Evolutionary conservation across 35 echinoderm and acorn worm species (phyloP).

Genomic region (Patiria miniata): DNA sequence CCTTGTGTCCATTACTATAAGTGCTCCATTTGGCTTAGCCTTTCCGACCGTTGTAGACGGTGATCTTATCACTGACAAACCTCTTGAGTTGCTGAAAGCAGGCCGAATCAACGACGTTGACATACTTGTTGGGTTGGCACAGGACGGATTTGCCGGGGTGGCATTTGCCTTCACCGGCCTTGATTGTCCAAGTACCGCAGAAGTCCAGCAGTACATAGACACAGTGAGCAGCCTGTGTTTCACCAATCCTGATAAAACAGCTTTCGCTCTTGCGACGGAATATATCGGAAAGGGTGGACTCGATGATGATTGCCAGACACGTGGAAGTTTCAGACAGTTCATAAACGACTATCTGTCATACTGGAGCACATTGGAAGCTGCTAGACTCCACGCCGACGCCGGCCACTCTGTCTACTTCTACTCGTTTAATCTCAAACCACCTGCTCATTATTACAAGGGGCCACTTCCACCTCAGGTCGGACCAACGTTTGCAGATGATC

Average conservation of each 20-base stretch:
- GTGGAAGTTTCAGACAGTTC: neutral
- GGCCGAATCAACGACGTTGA: neutral
- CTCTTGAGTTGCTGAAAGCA: neutral
- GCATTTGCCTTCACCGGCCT: neutral
- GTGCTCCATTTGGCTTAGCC: neutral
- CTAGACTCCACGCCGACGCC: neutral
- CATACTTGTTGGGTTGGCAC: neutral
- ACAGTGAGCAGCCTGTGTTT: neutral
- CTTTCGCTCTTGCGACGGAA: neutral
- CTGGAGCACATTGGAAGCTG: conserved; percentile 21
- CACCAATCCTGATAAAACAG: neutral
- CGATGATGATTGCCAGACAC: neutral
- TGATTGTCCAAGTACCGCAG: neutral
- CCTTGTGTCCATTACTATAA: neutral
- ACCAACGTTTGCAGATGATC: conserved; percentile 30
- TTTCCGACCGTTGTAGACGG: conserved; percentile 80
- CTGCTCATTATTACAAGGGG: neutral
- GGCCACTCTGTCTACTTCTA: neutral
- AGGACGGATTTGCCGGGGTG: neutral
- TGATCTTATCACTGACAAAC: neutral
- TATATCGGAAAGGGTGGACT: neutral
- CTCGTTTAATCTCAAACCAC: conserved; percentile 17
- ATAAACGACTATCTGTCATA: neutral
- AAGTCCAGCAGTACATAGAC: neutral
- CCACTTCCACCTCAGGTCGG: neutral